A percentile compares a stretch with the other conserved stretches of the same genome.
These are phyloP conservation scores for Steatornis caripensis DNA, from an alignment of 2,113 vertebrate species.

Conservation along the genomic window DNA sequence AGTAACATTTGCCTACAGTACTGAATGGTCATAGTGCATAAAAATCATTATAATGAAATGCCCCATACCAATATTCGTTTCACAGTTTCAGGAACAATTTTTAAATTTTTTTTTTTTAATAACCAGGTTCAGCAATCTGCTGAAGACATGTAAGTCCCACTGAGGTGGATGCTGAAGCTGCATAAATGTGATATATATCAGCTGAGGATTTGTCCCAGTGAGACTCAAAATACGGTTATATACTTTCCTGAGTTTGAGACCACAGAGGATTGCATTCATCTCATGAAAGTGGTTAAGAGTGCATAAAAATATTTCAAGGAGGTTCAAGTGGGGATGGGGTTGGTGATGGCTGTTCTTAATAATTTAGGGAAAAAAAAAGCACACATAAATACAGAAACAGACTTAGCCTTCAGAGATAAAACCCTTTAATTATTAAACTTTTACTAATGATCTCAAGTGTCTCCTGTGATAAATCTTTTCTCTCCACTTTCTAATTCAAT, in stretches of 20 bases:
- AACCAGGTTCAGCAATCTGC: not conserved
- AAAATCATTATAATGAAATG: not conserved
- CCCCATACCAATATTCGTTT: not conserved
- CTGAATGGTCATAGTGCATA: not conserved
- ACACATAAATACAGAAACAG: not conserved
- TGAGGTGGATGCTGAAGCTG: not conserved
- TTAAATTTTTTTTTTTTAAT: not conserved
- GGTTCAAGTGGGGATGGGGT: not conserved
- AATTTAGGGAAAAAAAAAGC: not conserved
- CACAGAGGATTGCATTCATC: not conserved
- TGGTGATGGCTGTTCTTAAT: not conserved
- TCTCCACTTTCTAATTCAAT: slow-evolving; percentile 30
- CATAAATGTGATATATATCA: not conserved
- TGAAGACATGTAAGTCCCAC: not conserved
- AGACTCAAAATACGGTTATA: not conserved
- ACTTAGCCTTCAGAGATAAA: not conserved
- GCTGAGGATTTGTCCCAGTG: not conserved
- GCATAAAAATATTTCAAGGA: not conserved
- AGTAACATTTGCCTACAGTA: not conserved
- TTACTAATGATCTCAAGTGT: slow-evolving; percentile 11
- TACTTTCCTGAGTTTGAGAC: not conserved
- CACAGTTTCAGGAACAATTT: not conserved
- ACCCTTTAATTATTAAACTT: slow-evolving; percentile 52
- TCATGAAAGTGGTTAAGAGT: not conserved
- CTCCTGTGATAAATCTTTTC: not conserved